These are phyloP conservation scores for Actinernus sp. DNA, from an alignment of 92 coral and sea anemone species.

Conservation along the genomic window DNA sequence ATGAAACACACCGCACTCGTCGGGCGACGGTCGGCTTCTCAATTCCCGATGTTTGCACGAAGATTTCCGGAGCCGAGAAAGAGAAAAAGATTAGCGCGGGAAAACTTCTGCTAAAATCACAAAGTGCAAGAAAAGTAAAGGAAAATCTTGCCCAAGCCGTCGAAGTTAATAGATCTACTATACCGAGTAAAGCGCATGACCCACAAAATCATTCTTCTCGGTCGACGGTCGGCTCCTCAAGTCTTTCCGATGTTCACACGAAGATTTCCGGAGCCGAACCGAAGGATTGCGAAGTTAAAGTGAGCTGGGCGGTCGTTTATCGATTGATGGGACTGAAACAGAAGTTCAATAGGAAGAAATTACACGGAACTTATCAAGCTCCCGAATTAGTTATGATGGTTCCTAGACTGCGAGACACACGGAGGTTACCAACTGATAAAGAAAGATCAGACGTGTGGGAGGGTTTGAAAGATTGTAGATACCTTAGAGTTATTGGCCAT, in stretches of 20 bases:
- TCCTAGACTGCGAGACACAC: background rate
- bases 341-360: conserved; percentile 1
- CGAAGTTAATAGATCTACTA: background rate
- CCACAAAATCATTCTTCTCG: background rate
- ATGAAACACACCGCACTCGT: background rate
- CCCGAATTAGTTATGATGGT: conserved; percentile 25
- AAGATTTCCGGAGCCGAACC: conserved; percentile 15
- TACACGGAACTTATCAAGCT: conserved; percentile 30
- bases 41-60: conserved; percentile 36
- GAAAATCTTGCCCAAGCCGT: background rate
- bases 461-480: conserved; percentile 25
- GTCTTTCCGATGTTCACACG: conserved; percentile 41
- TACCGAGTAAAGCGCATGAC: too few relatives aligned
- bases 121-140: background rate
- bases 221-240: conserved; percentile 9
- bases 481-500: conserved; percentile 7
- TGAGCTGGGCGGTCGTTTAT: conserved; percentile 40
- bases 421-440: background rate
- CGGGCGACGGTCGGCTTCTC: conserved; percentile 5
- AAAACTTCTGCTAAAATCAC: background rate
- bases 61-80: too few relatives aligned
- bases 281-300: conserved; percentile 11
- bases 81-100: background rate
- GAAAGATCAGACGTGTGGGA: conserved; percentile 22
- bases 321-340: conserved; percentile 28